Conservation (phyloP, 2,888 invertebrate species). For the Zaprionus obscuricornis region DNA sequence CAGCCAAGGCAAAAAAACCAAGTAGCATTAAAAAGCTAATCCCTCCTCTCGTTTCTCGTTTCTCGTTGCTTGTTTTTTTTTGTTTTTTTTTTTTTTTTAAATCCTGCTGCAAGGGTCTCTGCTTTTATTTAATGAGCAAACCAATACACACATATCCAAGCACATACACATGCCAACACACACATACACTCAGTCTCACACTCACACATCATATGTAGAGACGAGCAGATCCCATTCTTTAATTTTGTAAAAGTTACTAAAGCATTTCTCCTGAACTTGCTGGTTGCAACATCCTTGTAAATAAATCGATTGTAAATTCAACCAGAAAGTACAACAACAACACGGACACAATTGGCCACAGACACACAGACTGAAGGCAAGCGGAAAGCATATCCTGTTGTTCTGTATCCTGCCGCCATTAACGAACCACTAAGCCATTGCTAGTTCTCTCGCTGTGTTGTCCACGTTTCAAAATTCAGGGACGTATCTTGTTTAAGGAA, state of each 20-base stretch:
- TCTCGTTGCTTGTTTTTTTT: constrained; percentile 9
- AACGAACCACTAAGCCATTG: too few species aligned
- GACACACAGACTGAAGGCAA: too few species aligned
- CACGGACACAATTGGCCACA: constrained; percentile 16
- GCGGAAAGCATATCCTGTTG: too few species aligned
- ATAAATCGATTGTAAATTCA: constrained; percentile 66
- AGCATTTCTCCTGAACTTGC: constrained; percentile 40
- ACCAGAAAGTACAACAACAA: constrained; percentile 19
- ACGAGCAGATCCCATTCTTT: constrained; percentile 15
- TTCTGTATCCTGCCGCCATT: too few species aligned
- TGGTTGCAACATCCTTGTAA: constrained; percentile 39
- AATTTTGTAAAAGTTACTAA: constrained; percentile 42
- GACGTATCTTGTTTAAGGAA: too few species aligned
- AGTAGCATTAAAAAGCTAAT: constrained; percentile 73
- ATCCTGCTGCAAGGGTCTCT: constrained; percentile 54
- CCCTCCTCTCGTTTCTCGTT: constrained; percentile 37
- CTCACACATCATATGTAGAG: constrained; percentile 27
- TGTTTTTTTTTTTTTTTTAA: constrained; percentile 15
- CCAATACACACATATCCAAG: constrained; percentile 21
- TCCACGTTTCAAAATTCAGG: too few species aligned
- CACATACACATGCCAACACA: constrained; percentile 8
- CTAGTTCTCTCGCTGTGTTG: too few species aligned
- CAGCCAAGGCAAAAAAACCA: constrained; percentile 40
- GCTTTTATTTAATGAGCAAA: constrained; percentile 61
- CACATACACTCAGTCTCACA: constrained; percentile 4